Percentiles rank a stretch among this genome's conserved stretches.
Evolutionary conservation across 1,140 invertebrate genomes (phyloP).

Genomic region (Platyscapa corneri): DNA sequence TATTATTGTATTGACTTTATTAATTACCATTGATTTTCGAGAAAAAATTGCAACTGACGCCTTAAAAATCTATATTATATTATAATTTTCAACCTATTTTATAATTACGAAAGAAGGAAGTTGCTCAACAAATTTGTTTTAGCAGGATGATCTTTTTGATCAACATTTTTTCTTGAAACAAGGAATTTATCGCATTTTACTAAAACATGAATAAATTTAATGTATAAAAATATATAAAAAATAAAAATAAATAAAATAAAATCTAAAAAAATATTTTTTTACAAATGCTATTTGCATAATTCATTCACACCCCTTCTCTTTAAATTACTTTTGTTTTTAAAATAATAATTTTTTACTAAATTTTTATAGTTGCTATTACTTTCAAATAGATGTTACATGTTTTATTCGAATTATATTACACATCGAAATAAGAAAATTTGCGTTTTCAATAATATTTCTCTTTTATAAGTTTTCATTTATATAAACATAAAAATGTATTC

Average conservation of each 20-base stretch:
- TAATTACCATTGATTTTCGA: constrained; percentile 23
- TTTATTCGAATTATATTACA: constrained; percentile 4
- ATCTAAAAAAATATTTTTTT: constrained; percentile 20
- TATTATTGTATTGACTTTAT: constrained; percentile 39
- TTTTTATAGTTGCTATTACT: constrained; percentile 5
- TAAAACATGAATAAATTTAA: neutral
- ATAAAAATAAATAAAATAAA: constrained; percentile 27
- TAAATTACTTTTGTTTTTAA: neutral
- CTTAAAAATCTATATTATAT: neutral
- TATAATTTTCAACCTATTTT: neutral
- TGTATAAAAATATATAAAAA: constrained; percentile 27
- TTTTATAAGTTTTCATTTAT: neutral
- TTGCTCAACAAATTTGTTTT: neutral
- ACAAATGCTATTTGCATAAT: neutral
- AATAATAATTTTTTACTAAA: constrained; percentile 35
- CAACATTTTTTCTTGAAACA: constrained; percentile 4
- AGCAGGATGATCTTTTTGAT: neutral
- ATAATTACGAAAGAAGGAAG: constrained; percentile 9
- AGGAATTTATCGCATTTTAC: neutral
- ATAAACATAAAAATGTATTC: neutral
- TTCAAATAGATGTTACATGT: neutral
- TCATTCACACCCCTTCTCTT: neutral
- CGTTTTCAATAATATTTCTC: neutral
- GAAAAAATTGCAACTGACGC: neutral
- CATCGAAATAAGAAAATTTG: constrained; percentile 27